A percentile compares a stretch with the other conserved stretches of the same genome.
phyloP scores from a whole-genome alignment of 2,797 vertebrate species.

The Rousettus madagascariensis region DNA sequence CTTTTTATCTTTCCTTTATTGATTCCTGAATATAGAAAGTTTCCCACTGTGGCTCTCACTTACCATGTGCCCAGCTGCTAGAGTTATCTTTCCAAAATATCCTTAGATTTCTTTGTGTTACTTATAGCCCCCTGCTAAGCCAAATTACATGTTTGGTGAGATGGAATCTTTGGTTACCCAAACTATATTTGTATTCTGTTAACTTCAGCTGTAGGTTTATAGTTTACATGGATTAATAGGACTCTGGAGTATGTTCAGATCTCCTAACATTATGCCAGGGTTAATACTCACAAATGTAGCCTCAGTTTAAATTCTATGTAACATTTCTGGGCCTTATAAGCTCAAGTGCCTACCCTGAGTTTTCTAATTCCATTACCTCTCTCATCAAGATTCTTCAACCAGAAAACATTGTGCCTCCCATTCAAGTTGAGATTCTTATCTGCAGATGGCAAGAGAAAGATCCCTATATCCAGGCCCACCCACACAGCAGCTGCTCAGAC shows the following conservation, averaged over 20 bases:
- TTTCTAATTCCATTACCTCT: background rate
- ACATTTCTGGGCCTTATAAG: background rate
- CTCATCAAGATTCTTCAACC: background rate
- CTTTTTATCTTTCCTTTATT: background rate
- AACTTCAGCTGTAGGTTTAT: background rate
- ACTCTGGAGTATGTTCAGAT: background rate
- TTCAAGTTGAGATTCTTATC: background rate
- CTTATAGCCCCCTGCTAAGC: background rate
- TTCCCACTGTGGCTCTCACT: background rate
- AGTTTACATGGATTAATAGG: background rate
- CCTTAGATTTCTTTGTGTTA: background rate
- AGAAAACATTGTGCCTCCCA: background rate
- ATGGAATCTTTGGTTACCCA: background rate
- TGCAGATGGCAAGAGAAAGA: background rate
- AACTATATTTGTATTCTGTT: background rate
- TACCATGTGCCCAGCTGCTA: background rate
- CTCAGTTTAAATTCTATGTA: background rate
- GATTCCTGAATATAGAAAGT: conserved; percentile 1
- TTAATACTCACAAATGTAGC: background rate
- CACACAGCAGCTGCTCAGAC: background rate
- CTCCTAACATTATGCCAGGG: background rate
- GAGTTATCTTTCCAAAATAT: background rate
- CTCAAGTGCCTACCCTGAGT: background rate
- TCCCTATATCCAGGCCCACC: background rate
- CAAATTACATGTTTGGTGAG: background rate